A percentile compares a stretch with the other conserved stretches of the same genome.
Evolutionary conservation across 1,140 invertebrate genomes (phyloP).

Genomic region (Drosophila repletoides): DNA sequence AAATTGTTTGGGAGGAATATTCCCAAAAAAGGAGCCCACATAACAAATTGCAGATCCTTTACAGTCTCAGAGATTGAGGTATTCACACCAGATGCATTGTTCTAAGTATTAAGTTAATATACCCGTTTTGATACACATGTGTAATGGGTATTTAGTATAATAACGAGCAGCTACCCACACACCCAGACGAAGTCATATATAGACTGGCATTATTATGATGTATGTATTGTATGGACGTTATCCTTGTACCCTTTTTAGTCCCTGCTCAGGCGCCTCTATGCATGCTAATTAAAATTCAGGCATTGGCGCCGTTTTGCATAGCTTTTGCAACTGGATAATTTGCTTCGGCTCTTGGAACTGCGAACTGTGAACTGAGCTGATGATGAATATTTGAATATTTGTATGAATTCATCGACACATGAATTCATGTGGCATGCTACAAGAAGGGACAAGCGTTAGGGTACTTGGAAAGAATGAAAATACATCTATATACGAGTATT

Average conservation of each 20-base stretch:
- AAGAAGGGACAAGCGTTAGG: not conserved
- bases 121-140: too few species aligned
- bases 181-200: not conserved
- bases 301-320: slow-evolving; percentile 74
- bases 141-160: too few species aligned
- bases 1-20: too few species aligned
- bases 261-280: slow-evolving; percentile 12
- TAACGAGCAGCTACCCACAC: slow-evolving; percentile 15
- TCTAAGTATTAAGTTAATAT: too few species aligned
- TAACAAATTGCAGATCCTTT: too few species aligned
- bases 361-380: not conserved
- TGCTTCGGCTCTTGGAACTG: slow-evolving; percentile 38
- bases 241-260: slow-evolving; percentile 14
- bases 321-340: slow-evolving; percentile 71
- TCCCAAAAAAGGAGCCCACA: too few species aligned
- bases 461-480: not conserved
- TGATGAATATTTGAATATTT: slow-evolving; percentile 48
- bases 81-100: too few species aligned
- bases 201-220: slow-evolving; percentile 62
- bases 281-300: slow-evolving; percentile 76
- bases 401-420: slow-evolving; percentile 39
- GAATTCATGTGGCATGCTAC: slow-evolving; percentile 5
- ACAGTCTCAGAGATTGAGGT: too few species aligned
- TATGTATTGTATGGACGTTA: slow-evolving; percentile 64
- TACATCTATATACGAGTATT: not conserved